Conservation (phyloP, 2,888 invertebrate species). For the Odontocerum albicorne region DNA sequence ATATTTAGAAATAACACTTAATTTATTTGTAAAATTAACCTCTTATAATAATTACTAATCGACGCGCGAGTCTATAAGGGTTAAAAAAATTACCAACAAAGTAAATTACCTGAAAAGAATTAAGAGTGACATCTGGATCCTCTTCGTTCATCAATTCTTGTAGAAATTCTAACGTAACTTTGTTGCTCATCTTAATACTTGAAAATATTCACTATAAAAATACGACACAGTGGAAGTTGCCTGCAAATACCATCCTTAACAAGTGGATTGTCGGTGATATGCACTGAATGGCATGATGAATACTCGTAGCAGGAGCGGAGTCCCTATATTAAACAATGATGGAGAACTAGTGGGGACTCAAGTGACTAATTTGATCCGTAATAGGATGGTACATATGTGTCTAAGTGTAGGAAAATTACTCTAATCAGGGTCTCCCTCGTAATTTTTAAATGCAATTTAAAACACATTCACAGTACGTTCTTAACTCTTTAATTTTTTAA, state of each 20-base stretch:
- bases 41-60: no score
- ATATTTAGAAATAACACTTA: no score
- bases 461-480: slow-evolving; percentile 3
- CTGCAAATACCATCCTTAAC: slow-evolving; percentile 5
- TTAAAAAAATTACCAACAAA: no score
- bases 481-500: no score
- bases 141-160: slow-evolving; percentile 57
- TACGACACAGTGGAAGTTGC: slow-evolving; percentile 1
- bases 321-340: slow-evolving; percentile 25
- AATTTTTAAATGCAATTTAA: slow-evolving; percentile 33
- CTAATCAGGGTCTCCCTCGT: slow-evolving; percentile 27
- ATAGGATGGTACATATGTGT: slow-evolving; percentile 19
- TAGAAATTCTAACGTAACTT: slow-evolving; percentile 57
- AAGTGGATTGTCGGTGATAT: slow-evolving; percentile 2
- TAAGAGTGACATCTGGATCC: slow-evolving; percentile 58
- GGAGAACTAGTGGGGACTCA: slow-evolving; percentile 29
- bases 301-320: slow-evolving; percentile 6
- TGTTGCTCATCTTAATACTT: slow-evolving; percentile 21
- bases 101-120: slow-evolving; percentile 59
- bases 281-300: slow-evolving; percentile 18
- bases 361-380: slow-evolving; percentile 32
- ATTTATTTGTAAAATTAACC: no score
- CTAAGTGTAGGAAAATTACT: slow-evolving; percentile 30
- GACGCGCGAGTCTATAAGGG: no score
- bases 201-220: background rate